Base-by-base conservation (phyloP, 2,888 invertebrate species). In the Metellina segmentata region DNA sequence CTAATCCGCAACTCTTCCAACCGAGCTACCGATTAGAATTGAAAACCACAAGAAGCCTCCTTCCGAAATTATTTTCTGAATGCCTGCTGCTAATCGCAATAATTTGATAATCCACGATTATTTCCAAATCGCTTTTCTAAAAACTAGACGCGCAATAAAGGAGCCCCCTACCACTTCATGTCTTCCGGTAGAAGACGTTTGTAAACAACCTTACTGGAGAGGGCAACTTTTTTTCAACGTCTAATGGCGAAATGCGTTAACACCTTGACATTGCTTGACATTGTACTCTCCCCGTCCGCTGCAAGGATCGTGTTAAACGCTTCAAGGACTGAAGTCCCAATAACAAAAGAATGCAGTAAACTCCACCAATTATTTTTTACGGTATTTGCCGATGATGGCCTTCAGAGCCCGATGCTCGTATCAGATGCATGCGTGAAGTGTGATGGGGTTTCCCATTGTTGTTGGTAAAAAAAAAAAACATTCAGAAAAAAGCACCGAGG, bases 181-280 rank as follows among this genome's bases (percentile, higher is more conserved):
- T 4, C 34, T 34, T 34, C 34, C 34, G 34, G 34, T 34, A 2
- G 34, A 34, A 34, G 34, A 61, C 6, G 61, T 61, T 61, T 61
- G 61, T 61, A 61, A 61, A 61, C 61, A 61, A 5, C 61, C 6
- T 16, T 11, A 16, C 61, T 5, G 9, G 5, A 16, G 61, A 61
- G 16, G 61, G 8, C 61, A 61, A 61, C 13, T 11, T 6, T 6
- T 61, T 61, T 6, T 9, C 9, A 7, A 11, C 61, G 16, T 61
- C 0, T 16, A 8, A 61, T 61, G 0, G 16, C 61, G 61, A 9
- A 61, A 61, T 9, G 61, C 5, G 16, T 16, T 16, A 16, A 61
- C 61, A 61, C 61, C 61, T 61, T 61, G 61, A 61, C 61, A 61
- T 61, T 61, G 61, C 61, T 61, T 61, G 61, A 61, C 61, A 61